Evolutionary conservation across 2,797 vertebrate genomes (phyloP).

Genomic region (Rachycentron canadum): DNA sequence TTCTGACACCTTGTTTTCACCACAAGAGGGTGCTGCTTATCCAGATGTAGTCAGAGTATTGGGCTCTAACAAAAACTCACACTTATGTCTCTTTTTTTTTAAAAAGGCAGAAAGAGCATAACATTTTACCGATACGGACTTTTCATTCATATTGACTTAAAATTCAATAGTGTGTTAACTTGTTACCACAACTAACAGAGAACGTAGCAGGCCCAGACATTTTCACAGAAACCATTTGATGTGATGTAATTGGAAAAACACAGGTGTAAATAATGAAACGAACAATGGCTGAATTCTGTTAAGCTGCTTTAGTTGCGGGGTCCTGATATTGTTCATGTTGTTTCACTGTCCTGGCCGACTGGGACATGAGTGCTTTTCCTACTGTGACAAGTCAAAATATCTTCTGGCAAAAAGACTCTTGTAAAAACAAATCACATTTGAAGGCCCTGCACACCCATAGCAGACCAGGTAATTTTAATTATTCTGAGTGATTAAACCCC

Average conservation of each 20-base stretch:
- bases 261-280: background rate
- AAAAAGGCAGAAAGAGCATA: background rate
- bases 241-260: background rate
- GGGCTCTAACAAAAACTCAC: background rate
- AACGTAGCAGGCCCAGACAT: background rate
- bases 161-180: background rate
- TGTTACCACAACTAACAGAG: background rate
- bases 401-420: background rate
- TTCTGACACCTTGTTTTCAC: background rate
- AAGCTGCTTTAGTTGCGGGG: too few relatives aligned
- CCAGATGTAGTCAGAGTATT: constrained; percentile 1
- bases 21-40: constrained; percentile 67
- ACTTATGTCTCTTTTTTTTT: background rate
- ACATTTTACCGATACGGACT: background rate
- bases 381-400: background rate
- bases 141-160: background rate
- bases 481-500: background rate
- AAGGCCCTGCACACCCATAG: background rate
- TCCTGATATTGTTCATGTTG: background rate
- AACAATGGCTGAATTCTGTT: background rate
- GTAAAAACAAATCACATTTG: background rate
- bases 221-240: background rate
- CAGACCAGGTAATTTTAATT: background rate
- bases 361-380: background rate
- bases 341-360: background rate